Conservation (phyloP, 2,113 vertebrate species). For the Haemorhous mexicanus region DNA sequence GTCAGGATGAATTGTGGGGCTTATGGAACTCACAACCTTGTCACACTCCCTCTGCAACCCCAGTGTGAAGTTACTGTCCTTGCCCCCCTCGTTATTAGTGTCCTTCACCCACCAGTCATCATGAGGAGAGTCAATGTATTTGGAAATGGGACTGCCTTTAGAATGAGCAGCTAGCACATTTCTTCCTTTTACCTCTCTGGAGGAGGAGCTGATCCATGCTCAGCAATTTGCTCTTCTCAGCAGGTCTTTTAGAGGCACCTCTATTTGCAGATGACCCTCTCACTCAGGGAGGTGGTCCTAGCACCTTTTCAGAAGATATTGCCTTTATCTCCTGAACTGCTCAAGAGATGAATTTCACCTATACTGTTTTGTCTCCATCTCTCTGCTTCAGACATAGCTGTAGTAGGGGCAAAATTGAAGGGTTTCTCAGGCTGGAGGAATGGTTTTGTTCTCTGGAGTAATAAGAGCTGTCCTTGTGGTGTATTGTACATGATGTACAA, state of each 20-base stretch:
- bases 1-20: not conserved
- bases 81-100: rapidly evolving
- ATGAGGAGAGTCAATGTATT: not conserved
- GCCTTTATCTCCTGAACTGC: not conserved
- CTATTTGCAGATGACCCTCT: not conserved
- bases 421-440: not conserved
- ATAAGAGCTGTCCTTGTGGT: not conserved
- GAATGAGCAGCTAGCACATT: not conserved
- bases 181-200: not conserved
- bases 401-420: not conserved
- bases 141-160: not conserved
- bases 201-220: not conserved
- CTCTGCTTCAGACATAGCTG: not conserved
- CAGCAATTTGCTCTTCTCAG: not conserved
- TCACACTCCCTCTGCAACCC: not conserved
- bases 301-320: not conserved
- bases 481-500: not conserved
- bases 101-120: not conserved
- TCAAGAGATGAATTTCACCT: not conserved
- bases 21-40: not conserved
- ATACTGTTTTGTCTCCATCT: not conserved
- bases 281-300: not conserved
- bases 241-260: not conserved
- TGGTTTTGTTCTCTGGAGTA: not conserved
- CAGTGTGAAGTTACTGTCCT: not conserved